Evolutionary conservation across 1,140 invertebrate genomes (phyloP), one percentile per base, ranked within the genome.

Genomic region (Temnothorax longispinosus): DNA sequence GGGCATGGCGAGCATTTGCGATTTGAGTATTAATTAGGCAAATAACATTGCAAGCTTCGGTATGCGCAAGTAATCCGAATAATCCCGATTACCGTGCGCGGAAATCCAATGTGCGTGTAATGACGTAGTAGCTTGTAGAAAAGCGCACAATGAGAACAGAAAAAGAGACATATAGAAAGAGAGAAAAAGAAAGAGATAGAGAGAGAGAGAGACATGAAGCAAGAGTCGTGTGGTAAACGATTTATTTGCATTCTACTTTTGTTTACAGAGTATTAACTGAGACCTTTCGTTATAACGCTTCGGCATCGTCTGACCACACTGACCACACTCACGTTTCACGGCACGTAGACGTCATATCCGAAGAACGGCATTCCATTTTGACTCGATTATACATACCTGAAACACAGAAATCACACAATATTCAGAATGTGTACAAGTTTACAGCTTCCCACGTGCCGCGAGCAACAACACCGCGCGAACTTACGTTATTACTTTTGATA

Each of bases 211-310:
- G 41, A 71, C n/a, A 89, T 52, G 84, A 74, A 74, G 77, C 81
- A 72, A 84, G n/a, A 87, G 65, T 76, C 64, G 78, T 90, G 71
- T 81, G 47, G 56, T 88, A 85, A 90, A 87, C 80, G 86, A 85
- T 90, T 90, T 90, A 90, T 90, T 90, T 90, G 88, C 86, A 54
- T 90, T 90, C 89, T 90, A 90, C 74, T 76, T 80, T 90, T 71
- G 85, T 90, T 90, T 90, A 90, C 89, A 90, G 32, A 88, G 88
- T 80, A 85, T 88, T 82, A 88, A 54, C 88, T 71, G 89, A 85
- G 89, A 85, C 86, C 74, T 72, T 90, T 90, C 82, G 88, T 90
- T 85, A 87, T 50, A 84, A 86, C 62, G 67, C 78, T 85, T 85
- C 80, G 72, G 56, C 71, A 74, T 35, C 75, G 41, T 77, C 76